Evolutionary conservation across 37 sponge, comb jelly and placozoan species (phyloP), one percentile per base, ranked within the genome.

Genomic region (Crambe crambe): DNA sequence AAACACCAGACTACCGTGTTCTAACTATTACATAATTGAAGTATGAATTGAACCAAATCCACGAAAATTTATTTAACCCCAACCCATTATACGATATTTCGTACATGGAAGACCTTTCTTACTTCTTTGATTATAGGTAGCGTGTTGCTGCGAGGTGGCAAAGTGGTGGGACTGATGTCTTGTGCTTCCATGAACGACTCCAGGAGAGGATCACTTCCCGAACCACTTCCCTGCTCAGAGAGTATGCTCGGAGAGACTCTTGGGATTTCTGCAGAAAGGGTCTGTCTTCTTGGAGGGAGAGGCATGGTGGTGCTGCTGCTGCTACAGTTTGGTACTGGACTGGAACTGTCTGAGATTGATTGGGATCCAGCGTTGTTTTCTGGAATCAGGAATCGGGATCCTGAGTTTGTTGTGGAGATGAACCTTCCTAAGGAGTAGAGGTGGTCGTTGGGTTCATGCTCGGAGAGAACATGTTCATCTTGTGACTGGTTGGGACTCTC

Each of bases 391-490:
- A 47, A 47, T 47, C 51, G 6, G 51, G 6, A 15, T 15, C 12
- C 10, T 47, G 12, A 12, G 12, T 47, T 47, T 6, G 51, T 47
- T 6, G 51, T 47, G 51, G 51, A 6, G 10, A 47, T 12, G 12
- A 6, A 15, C 51, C 12, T 47, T 12, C 75, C 75, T 8, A 58
- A 26, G 54, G 56, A 64, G 65, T 77, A 77, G 65, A 77, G 65
- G 6, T 37, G 61, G 39, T 77, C 78, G 26, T 21, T 15, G 42
- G 1, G 37, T 1, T 25, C 26, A 27, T 65, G 66, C 38, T 27
- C 42, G 29, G 63, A 42, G 2, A 36, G 66, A 32, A 23, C 5
- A 34, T 41, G 29, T 1, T 79, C 79, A 47, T 79, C 79, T 23
- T 42, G 38, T 43, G 79, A 68, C 2, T 18, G 38, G 18, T 44